Base-by-base conservation (phyloP, 2,888 invertebrate genomes). In the Euplexia lucipara region DNA sequence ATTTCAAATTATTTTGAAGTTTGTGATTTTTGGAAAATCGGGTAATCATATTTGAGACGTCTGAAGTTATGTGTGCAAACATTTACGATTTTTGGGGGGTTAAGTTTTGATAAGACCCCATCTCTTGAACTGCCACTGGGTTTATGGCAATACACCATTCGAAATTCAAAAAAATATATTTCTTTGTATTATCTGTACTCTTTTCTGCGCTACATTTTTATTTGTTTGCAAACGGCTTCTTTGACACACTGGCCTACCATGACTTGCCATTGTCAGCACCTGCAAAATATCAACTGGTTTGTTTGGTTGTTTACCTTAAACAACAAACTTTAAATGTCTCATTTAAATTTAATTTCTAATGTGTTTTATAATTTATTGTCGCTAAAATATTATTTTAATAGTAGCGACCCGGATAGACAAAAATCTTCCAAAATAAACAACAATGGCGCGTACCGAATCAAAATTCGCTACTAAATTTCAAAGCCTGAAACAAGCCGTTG, bases 281-380 rank as follows among this genome's bases (percentile, higher is more conserved):
- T 65, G 30, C 30, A 18, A 37, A 9, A 68, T 16, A 26, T n/a
- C n/a, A 67, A 53, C 64, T 12, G 9, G 68, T 68, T 56, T 44
- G 7, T 39, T 49, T 42, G 2, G 14, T 45, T 45, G 3, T 30
- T 53, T 20, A 52, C 34, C 10, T 66, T 16, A 35, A 0, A 26
- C 18, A 20, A 20, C 14, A 52, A 52, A 42, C 14, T 42, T 26
- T 22, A 66, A 26, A 26, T 52, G 10, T 42, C 14, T 52, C 10
- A 52, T 63, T 63, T 35, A 20, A 14, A 52, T 63, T 63, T 35
- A 20, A 16, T 42, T 9, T 30, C 7, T 10, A 32, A 65, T 48
- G 39, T 26, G 37, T 58, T 35, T 56, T 39, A 12, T 20, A 32
- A 41, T 22, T 16, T 57, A n/a, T 10, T n/a, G 22, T 52, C 16